phyloP scores from a whole-genome alignment of 2,888 invertebrate genomes.

The Dynastes grantii region DNA sequence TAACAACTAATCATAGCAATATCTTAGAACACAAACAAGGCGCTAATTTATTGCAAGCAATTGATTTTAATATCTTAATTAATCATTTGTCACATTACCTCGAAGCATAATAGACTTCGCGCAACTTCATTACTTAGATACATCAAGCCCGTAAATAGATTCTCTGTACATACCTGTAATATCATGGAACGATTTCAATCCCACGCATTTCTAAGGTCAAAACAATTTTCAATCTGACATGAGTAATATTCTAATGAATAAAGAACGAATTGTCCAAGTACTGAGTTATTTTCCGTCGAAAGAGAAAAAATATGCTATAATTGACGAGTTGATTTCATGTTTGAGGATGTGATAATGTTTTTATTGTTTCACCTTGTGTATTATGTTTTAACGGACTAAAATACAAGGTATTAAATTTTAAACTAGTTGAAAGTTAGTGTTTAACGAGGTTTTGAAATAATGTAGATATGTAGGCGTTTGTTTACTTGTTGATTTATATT shows the following conservation, averaged over 20 bases:
- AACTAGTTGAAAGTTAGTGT: background rate
- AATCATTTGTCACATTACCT: background rate
- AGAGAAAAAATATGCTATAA: conserved; percentile 1
- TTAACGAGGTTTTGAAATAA: background rate
- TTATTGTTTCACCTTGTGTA: conserved; percentile 8
- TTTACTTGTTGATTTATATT: background rate
- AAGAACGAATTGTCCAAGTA: conserved; percentile 11
- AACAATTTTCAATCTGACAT: conserved; percentile 13
- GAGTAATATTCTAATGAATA: conserved; percentile 27
- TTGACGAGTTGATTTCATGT: background rate
- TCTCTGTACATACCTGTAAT: too few relatives aligned
- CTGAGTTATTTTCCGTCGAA: background rate
- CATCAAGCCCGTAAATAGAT: background rate
- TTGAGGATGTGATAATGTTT: background rate
- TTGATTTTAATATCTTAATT: background rate
- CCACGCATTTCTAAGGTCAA: conserved; percentile 19
- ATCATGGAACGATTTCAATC: background rate
- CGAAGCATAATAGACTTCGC: background rate
- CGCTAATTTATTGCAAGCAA: background rate
- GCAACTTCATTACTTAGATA: background rate
- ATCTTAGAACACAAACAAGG: too few relatives aligned
- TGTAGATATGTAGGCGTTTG: conserved; percentile 7
- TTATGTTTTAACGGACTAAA: background rate
- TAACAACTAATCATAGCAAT: too few relatives aligned
- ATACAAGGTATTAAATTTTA: background rate